Percentiles rank a stretch among this genome's conserved stretches.
Conservation (phyloP, 2,797 vertebrate genomes). For the Ptychobarbus kaznakovi region DNA sequence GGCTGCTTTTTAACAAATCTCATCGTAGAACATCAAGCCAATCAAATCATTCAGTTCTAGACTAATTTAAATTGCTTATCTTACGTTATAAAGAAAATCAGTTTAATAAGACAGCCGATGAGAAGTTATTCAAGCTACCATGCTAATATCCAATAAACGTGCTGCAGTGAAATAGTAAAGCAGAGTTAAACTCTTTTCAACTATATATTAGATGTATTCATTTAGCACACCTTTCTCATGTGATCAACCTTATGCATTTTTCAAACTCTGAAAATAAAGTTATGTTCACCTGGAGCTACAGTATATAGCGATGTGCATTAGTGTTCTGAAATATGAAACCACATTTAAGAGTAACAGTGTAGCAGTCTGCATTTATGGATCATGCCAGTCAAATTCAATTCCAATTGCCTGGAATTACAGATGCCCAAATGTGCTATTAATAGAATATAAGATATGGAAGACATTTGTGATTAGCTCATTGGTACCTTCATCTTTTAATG, state of each 20-base stretch:
- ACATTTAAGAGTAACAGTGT: neutral
- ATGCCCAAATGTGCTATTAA: neutral
- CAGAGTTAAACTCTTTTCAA: neutral
- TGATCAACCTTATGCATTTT: neutral
- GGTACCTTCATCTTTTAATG: neutral
- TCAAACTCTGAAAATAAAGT: neutral
- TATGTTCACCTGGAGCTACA: neutral
- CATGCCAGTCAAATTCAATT: neutral
- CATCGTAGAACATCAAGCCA: neutral
- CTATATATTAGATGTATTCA: neutral
- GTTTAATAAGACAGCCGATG: neutral
- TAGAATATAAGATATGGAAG: slow-evolving; percentile 5
- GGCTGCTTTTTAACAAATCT: neutral
- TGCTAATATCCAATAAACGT: neutral
- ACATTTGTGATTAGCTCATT: neutral
- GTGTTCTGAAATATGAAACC: slow-evolving; percentile 34
- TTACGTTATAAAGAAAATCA: neutral
- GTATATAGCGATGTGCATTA: neutral
- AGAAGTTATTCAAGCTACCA: neutral
- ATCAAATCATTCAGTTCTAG: neutral
- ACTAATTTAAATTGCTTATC: neutral
- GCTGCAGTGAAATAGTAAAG: neutral
- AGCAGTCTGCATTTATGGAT: slow-evolving; percentile 8
- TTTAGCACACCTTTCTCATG: neutral
- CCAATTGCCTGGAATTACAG: neutral